Evolutionary conservation across 2,797 vertebrate genomes (phyloP), one percentile per base, ranked within the genome.

Genomic region (Morelia viridis): DNA sequence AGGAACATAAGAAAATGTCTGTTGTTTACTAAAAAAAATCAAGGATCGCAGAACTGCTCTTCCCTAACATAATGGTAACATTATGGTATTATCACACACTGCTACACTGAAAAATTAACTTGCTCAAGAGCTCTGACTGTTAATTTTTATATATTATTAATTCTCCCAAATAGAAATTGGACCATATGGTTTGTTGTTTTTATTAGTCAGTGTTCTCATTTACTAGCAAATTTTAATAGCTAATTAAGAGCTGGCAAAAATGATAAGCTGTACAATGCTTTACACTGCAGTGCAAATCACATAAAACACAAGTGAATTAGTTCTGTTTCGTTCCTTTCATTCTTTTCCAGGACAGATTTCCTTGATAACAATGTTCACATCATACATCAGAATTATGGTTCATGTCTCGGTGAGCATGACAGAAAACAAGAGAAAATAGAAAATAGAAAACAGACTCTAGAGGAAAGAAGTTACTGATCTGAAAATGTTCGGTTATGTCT

Each of bases 121-220:
- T 76, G 7, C 13, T 91, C 5, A 3, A 26, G 4, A 87, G 50
- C 71, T 65, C 60, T 65, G 12, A 22, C 46, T 28, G 89, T 41
- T 89, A 26, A 26, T 90, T 89, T 93, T 89, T 4, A 88, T 93
- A 94, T 31, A 88, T 11, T 91, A 92, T 93, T 90, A 76, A 91
- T 6, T 87, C 58, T 46, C 28, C 88, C 6, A 88, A 90, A 58
- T 31, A 89, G 12, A 13, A 89, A 0, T 0, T 28, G 68, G 60
- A 84, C 11, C 61, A 89, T 0, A 4, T 46, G 3, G 0, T 35
- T 85, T 89, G 13, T 87, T 80, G 56, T 0, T n/a, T 61, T 92
- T 80, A 91, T 9, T 80, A 90, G 92, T 3, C 50, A 91, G 28
- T 0, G 17, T 13, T 76, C 56, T 71, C 0, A 0, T 87, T 90